Conservation (phyloP, 2,113 vertebrate species). For the Rhinopithecus roxellana region DNA sequence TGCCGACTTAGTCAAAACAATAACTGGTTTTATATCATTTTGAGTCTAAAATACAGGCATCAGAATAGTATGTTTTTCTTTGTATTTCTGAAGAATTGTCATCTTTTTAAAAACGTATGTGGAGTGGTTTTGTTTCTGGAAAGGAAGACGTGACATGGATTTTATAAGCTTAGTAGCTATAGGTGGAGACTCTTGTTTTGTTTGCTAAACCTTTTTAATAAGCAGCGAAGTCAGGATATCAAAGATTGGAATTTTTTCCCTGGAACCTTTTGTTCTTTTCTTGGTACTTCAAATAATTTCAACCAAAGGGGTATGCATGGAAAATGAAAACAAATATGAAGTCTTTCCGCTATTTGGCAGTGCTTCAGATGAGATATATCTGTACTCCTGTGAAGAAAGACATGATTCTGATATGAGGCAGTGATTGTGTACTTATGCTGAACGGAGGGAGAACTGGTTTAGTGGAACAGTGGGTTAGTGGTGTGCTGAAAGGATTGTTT, state of each 20-base stretch:
- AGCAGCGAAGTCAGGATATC: slow-evolving; percentile 73
- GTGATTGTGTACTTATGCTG: slow-evolving; percentile 64
- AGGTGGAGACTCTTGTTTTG: slow-evolving; percentile 78
- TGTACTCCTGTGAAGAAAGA: slow-evolving; percentile 75
- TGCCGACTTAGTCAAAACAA: slow-evolving; percentile 74
- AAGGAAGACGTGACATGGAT: slow-evolving; percentile 82
- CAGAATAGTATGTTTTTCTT: slow-evolving; percentile 54
- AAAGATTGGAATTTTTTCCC: slow-evolving; percentile 69
- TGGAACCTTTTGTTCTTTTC: slow-evolving; percentile 41
- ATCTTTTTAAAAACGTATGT: neutral
- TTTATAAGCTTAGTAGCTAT: slow-evolving; percentile 82
- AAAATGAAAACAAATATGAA: slow-evolving; percentile 65
- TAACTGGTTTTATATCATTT: slow-evolving; percentile 45
- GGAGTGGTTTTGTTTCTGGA: slow-evolving; percentile 68
- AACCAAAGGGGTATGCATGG: slow-evolving; percentile 61
- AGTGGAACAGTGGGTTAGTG: slow-evolving; percentile 21
- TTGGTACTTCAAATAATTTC: slow-evolving; percentile 58
- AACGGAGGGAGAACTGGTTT: neutral
- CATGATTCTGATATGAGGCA: slow-evolving; percentile 69
- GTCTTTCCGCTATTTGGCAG: slow-evolving; percentile 37
- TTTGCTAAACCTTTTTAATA: slow-evolving; percentile 78
- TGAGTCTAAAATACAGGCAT: slow-evolving; percentile 41
- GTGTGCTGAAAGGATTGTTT: slow-evolving; percentile 23
- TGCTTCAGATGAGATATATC: slow-evolving; percentile 70
- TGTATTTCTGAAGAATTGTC: slow-evolving; percentile 74